Percentiles rank a stretch among this genome's conserved stretches.
phyloP scores from a whole-genome alignment of 2,888 invertebrate genomes.

The Salticus scenicus region DNA sequence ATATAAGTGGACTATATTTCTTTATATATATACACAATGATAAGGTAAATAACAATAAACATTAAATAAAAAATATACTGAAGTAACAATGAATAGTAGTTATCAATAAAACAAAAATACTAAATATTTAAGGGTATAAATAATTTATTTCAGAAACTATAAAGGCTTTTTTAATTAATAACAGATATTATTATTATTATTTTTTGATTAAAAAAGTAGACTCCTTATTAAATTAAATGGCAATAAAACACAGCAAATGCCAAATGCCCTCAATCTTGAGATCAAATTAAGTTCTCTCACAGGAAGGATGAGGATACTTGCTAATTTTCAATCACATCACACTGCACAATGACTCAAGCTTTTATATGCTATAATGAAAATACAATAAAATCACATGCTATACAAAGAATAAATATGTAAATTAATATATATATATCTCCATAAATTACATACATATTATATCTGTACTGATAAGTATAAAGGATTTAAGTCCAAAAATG shows the following conservation, averaged over 20 bases:
- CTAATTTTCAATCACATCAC: not conserved
- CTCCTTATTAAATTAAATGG: not conserved
- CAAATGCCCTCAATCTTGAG: not conserved
- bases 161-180: not conserved
- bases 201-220: not conserved
- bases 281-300: not conserved
- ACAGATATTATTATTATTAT: not conserved
- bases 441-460: too few relatives aligned
- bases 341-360: not conserved
- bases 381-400: not conserved
- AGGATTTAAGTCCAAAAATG: too few relatives aligned
- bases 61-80: too few relatives aligned
- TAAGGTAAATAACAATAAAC: too few relatives aligned
- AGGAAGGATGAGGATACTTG: not conserved
- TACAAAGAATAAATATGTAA: not conserved
- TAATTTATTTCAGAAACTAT: slow-evolving; percentile 15
- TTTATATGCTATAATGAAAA: not conserved
- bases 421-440: too few relatives aligned
- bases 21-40: too few relatives aligned
- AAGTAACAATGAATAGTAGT: too few relatives aligned
- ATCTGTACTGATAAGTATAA: too few relatives aligned
- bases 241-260: not conserved
- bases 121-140: not conserved
- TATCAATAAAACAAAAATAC: too few relatives aligned
- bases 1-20: too few relatives aligned